Base-by-base conservation (phyloP, 2,888 invertebrate genomes). In the Thera obeliscata region DNA sequence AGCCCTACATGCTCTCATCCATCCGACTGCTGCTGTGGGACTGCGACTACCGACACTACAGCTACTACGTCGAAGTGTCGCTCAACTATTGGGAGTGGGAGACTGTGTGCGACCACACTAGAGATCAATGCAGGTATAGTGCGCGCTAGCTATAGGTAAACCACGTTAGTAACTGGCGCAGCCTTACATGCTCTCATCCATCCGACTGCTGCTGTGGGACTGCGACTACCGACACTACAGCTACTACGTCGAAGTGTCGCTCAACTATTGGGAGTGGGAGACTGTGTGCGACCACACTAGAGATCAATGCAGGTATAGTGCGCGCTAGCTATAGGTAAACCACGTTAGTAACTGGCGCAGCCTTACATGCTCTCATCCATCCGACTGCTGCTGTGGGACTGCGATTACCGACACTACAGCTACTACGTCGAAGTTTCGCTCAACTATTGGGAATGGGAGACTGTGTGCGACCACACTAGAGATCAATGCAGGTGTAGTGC, bases 21-120 rank as follows among this genome's bases (percentile, higher is more conserved):
- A 95, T 99, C 94, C 95, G 98, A 89, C 92, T 99, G 84, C 93
- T 99, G 77, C 94, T 99, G 71, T 99, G 99, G 99, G 99, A 99
- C 94, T 99, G 98, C 89, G 98, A 98, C 91, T 97, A 97, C 87
- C 95, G 99, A 61, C 97, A 97, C 75, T 99, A 99, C 93, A 97
- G 98, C 60, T 99, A 98, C 91, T 98, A 98, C 87, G 96, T 99
- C 63, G 99, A 99, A 94, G 97, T 98, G 11, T 98, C 98, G 9
- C 96, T 97, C 75, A 98, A 99, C 93, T 96, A 96, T 83, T 96
- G 96, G 94, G 97, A 97, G 84, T 99, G 99, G 98, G 96, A 97
- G 85, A 95, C 97, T 83, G 96, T 99, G 11, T 96, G 96, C 52
- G 99, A 99, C 87, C 96, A 97, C 79, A 97, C 97, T 0, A 94